Percentiles rank a stretch among this genome's conserved stretches.
phyloP scores from a whole-genome alignment of 2,888 invertebrate species.

The Agrypnus murinus region DNA sequence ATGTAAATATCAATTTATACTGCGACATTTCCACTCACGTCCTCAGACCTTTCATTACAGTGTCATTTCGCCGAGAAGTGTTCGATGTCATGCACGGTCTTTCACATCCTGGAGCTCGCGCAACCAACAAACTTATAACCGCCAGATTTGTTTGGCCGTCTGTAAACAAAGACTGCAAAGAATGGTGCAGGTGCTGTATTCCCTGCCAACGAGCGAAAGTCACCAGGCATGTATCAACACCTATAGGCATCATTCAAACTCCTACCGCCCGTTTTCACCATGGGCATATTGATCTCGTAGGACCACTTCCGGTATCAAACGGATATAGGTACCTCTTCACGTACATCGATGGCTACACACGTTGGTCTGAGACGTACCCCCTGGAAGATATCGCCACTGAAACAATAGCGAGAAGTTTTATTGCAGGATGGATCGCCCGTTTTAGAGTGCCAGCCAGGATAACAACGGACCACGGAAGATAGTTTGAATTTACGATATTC shows the following conservation, averaged over 20 bases:
- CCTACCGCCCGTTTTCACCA: constrained; percentile 19
- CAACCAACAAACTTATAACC: not conserved
- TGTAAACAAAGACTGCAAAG: not conserved
- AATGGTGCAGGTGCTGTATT: not conserved
- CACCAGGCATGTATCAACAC: not conserved
- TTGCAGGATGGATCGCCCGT: too few species aligned
- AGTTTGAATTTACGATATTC: constrained; percentile 62
- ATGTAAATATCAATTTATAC: not conserved
- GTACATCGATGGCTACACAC: not conserved
- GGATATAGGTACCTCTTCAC: constrained; percentile 3
- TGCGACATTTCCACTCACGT: not conserved
- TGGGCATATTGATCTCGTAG: constrained; percentile 18
- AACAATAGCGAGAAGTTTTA: too few species aligned
- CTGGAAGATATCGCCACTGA: too few species aligned
- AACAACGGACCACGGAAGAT: constrained; percentile 64
- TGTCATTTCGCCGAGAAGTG: not conserved
- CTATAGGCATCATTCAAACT: not conserved
- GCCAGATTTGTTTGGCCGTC: not conserved
- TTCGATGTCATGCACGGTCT: not conserved
- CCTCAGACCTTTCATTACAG: not conserved
- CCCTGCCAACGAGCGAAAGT: constrained; percentile 14
- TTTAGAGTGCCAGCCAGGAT: too few species aligned
- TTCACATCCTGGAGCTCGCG: constrained; percentile 1
- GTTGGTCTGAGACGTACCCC: too few species aligned
- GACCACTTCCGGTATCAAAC: constrained; percentile 4